Base-by-base conservation (phyloP, 1,140 invertebrate genomes). In the Eciton burchellii region DNA sequence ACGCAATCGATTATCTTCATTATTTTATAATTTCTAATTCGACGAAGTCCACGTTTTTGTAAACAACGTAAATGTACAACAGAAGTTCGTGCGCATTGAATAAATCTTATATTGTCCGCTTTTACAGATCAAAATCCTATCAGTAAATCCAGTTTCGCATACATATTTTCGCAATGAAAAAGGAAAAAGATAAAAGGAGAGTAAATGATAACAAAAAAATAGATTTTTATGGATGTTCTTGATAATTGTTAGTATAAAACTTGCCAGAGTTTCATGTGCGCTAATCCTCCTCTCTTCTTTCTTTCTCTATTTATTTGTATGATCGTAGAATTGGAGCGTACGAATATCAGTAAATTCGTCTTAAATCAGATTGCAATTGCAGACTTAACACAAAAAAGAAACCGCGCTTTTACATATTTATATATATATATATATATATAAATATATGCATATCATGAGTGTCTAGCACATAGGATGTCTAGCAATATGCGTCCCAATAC, bases 341-440 rank as follows among this genome's bases (percentile, higher is more conserved):
- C 14, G 14, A 54, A n/a, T 66, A 19, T 19, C 47, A 77, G 47
- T 77, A 77, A 66, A 52, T 77, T 24, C 35, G 29, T 66, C 54
- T 54, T 29, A 77, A 66, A 24, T 35, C 9, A 59, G 26, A 4
- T 19, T 2, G 3, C 29, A 56, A 56, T 72, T 35, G 0, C 0
- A 9, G 14, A 35, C 35, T 2, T 3, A 35, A 35, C 35, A 6
- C 35, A 35, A n/a, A n/a, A 19, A 9, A 54, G 52, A 54, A 54
- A 9, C n/a, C 52, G n/a, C n/a, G n/a, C n/a, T n/a, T n/a, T n/a
- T n/a, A n/a, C n/a, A n/a, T n/a, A n/a, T n/a, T n/a, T n/a, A n/a
- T n/a, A n/a, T n/a, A n/a, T n/a, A n/a, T n/a, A n/a, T n/a, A n/a
- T n/a, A n/a, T n/a, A n/a, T n/a, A n/a, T n/a, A n/a, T n/a, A n/a